These are phyloP conservation scores for Pyrochroa serraticornis DNA, from an alignment of 2,888 invertebrate species.

Conservation along the genomic window DNA sequence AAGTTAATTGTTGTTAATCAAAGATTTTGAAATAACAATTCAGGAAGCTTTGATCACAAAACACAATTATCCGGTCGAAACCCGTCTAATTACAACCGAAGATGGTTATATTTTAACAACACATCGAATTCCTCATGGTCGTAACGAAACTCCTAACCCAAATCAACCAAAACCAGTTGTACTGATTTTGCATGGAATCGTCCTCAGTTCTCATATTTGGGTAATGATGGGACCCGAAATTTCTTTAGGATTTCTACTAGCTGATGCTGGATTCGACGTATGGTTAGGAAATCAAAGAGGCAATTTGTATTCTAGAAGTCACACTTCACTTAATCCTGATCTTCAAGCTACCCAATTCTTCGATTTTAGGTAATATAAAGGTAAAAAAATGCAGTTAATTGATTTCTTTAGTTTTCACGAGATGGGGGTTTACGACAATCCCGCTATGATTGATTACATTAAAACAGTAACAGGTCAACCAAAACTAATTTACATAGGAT, in stretches of 20 bases:
- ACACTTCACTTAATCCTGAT: constrained; percentile 47
- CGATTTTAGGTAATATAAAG: constrained; percentile 10
- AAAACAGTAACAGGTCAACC: constrained; percentile 62
- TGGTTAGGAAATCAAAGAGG: constrained; percentile 61
- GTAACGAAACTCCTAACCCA: not conserved
- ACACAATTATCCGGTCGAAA: not conserved
- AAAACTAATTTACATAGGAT: constrained; percentile 76
- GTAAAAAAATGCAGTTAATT: not conserved
- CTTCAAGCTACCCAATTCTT: constrained; percentile 13
- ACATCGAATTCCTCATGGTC: constrained; percentile 35
- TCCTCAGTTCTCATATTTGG: constrained; percentile 30
- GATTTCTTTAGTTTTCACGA: constrained; percentile 73
- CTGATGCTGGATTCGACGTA: constrained; percentile 37
- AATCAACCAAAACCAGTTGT: constrained; percentile 21
- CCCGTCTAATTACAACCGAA: constrained; percentile 21
- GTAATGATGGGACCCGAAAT: constrained; percentile 32
- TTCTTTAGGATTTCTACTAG: constrained; percentile 30
- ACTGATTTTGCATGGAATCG: constrained; percentile 31
- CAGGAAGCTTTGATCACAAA: not conserved
- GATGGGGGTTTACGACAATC: constrained; percentile 78
- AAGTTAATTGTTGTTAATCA: too few relatives aligned
- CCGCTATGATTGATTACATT: constrained; percentile 78
- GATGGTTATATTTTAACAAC: constrained; percentile 38
- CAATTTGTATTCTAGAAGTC: constrained; percentile 60
- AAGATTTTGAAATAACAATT: too few relatives aligned